Evolutionary conservation across 2,888 invertebrate species (phyloP), one percentile per base, ranked within the genome.

Genomic region (Pheosia gnoma): DNA sequence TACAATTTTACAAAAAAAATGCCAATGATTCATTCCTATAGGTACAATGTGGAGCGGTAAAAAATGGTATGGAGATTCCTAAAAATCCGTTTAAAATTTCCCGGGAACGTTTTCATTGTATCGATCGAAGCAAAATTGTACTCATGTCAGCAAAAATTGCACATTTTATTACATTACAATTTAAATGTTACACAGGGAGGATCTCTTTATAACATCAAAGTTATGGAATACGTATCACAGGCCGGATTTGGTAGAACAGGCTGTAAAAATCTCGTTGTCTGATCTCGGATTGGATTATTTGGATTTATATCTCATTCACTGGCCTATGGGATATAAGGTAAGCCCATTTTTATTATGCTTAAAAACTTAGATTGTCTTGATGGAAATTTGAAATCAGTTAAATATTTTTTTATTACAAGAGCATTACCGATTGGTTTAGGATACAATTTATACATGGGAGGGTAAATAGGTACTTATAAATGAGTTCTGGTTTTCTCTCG

Each of bases 251-350:
- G 98, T 97, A 0, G 94, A 95, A 70, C 88, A 94, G 47, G 95
- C 95, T 37, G 86, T 97, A 59, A 94, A 94, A 78, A 93, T 93
- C 53, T 96, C 97, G 5, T 84, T 98, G 58, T 88, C 92, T 38
- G 94, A 96, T 82, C 94, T 98, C 58, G 95, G 95, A n/a, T 82
- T 97, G 36, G 94, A 95, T 11, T 98, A 98, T 83, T 81, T 98
- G 65, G 97, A 98, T 87, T 93, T 98, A 63, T 98, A 97, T 82
- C 94, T 98, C 13, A 97, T 98, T 70, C 98, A 98, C 86, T 98
- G 97, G 97, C 98, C 98, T 47, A 94, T 96, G 87, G 97, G 94
- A 3, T 97, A 96, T 80, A 95, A 96, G 91, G 96, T 95, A 81
- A 77, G 66, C 62, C 61, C 66, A 59, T 53, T 77, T 76, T 69